These are phyloP conservation scores for Physella acuta DNA, from an alignment of 1,140 invertebrate species.

Conservation along the genomic window DNA sequence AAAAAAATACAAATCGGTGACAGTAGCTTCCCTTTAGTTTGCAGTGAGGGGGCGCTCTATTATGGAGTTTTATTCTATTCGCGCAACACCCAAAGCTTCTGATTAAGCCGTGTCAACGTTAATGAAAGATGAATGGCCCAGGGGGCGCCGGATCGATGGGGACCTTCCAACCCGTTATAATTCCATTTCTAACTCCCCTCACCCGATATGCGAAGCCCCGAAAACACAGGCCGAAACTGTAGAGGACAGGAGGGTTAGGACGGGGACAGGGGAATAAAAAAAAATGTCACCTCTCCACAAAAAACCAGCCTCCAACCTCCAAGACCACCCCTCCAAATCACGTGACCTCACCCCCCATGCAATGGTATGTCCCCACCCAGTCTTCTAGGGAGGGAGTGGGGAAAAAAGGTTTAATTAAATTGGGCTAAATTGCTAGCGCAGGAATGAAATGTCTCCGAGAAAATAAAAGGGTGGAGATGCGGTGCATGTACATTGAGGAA, in stretches of 20 bases:
- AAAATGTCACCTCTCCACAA: not conserved
- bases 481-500: constrained; percentile 9
- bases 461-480: not conserved
- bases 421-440: constrained; percentile 9
- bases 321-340: not conserved
- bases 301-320: not conserved
- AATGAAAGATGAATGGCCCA: constrained; percentile 24
- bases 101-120: constrained; percentile 20
- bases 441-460: not conserved
- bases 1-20: no score
- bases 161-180: constrained; percentile 19
- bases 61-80: constrained; percentile 19
- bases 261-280: not conserved
- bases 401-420: constrained; percentile 18
- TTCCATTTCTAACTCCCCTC: constrained; percentile 12
- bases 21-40: not conserved
- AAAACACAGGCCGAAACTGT: not conserved
- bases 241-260: not conserved
- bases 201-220: not conserved
- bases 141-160: constrained; percentile 8
- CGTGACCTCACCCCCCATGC: not conserved
- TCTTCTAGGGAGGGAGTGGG: no score
- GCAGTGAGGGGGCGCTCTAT: constrained; percentile 3
- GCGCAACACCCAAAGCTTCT: constrained; percentile 17
- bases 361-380: no score